phyloP scores from a whole-genome alignment of 2,888 invertebrate genomes.

The Endotricha flammealis region DNA sequence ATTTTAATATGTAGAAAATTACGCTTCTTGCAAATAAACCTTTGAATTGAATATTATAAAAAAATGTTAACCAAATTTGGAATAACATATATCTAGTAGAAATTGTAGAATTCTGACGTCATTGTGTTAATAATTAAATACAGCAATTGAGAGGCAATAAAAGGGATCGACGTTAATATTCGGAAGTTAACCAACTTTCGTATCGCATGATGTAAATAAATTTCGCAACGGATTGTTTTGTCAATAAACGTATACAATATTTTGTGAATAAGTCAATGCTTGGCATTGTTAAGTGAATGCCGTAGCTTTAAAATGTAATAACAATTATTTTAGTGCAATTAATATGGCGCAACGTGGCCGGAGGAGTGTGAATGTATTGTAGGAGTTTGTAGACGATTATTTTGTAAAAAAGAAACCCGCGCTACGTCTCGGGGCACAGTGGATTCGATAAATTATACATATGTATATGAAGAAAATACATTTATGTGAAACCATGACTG shows the following conservation, averaged over 20 bases:
- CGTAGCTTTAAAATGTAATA: constrained; percentile 47
- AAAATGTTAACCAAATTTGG: too few species aligned
- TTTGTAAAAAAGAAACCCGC: constrained; percentile 64
- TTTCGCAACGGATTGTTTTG: too few species aligned
- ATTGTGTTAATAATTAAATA: too few species aligned
- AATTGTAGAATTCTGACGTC: too few species aligned
- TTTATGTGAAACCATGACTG: constrained; percentile 72
- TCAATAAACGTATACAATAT: constrained; percentile 22
- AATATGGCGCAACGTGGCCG: constrained; percentile 55
- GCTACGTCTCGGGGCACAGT: constrained; percentile 74
- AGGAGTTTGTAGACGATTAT: constrained; percentile 67
- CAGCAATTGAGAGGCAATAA: too few species aligned
- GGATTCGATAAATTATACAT: constrained; percentile 78
- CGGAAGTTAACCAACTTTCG: too few species aligned
- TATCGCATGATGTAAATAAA: too few species aligned
- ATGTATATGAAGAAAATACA: constrained; percentile 77
- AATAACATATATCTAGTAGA: too few species aligned
- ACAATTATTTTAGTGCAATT: constrained; percentile 64
- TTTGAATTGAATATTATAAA: too few species aligned
- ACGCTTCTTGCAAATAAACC: too few species aligned
- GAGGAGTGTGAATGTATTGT: constrained; percentile 59
- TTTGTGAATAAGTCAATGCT: constrained; percentile 24
- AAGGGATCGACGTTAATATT: too few species aligned
- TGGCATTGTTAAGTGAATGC: constrained; percentile 20
- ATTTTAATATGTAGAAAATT: too few species aligned